phyloP scores from a whole-genome alignment of 2,113 vertebrate species.

The Syngnathus scovelli region DNA sequence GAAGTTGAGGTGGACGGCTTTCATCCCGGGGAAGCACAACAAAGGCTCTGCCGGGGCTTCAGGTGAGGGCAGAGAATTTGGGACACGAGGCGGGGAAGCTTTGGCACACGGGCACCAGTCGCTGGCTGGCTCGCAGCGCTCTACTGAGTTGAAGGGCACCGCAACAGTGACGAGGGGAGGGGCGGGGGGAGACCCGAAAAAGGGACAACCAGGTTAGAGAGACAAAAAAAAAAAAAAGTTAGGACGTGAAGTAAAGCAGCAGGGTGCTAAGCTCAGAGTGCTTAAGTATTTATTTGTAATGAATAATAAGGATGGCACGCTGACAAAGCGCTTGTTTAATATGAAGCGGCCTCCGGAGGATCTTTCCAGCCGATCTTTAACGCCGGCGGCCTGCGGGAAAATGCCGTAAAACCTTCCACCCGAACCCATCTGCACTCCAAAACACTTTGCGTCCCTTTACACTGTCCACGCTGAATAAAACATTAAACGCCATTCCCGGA shows the following conservation, averaged over 20 bases:
- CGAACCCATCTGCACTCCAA: constrained; percentile 45
- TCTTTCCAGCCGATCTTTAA: constrained; percentile 36
- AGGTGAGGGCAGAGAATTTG: constrained; percentile 54
- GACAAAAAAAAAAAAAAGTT: constrained; percentile 46
- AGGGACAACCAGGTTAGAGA: constrained; percentile 56
- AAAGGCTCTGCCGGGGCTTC: constrained; percentile 45
- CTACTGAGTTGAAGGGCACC: constrained; percentile 60
- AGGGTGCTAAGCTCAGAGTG: constrained; percentile 66
- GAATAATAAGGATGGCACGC: constrained; percentile 72
- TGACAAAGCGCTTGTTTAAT: constrained; percentile 75
- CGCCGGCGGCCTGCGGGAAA: constrained; percentile 28
- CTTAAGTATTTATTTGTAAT: constrained; percentile 77
- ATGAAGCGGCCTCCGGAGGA: constrained; percentile 54
- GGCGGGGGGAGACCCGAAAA: constrained; percentile 39
- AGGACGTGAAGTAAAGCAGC: constrained; percentile 52
- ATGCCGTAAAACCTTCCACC: constrained; percentile 48
- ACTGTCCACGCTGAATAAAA: constrained; percentile 70
- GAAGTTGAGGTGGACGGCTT: constrained; percentile 32
- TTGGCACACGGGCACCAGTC: constrained; percentile 51
- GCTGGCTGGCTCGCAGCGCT: constrained; percentile 48
- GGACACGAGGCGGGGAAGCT: constrained; percentile 47
- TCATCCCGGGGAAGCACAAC: constrained; percentile 37
- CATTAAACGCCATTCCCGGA: constrained; percentile 71
- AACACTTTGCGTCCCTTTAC: constrained; percentile 63
- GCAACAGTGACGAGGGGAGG: constrained; percentile 33